Base-by-base conservation (phyloP, 2,113 vertebrate species). In the Alethe diademata region DNA sequence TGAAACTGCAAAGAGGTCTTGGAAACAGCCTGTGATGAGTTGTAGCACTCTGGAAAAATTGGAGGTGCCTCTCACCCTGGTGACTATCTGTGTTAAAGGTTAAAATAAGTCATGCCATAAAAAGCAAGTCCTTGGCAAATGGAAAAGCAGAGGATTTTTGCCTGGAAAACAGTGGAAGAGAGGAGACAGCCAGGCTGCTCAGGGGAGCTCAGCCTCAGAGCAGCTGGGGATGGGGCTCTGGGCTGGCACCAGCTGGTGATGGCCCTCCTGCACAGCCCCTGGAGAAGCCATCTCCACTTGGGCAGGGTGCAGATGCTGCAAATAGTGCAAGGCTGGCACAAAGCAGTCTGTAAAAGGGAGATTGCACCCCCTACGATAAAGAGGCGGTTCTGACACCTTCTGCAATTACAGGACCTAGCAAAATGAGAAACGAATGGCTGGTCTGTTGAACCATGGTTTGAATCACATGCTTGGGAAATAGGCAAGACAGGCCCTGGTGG, bases 301-400 rank as follows among this genome's bases (percentile, higher is more conserved):
- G 25, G 16, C 26, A 47, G 72, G 47, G 23, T 73, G 45, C 50
- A 57, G 12, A 6, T 36, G 40, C 75, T 73, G 12, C 23, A 47
- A 35, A 24, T 1, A 25, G 18, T 8, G 15, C 1, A 2, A 61
- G 33, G 14, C 0, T 56, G 40, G 36, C 65, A 62, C 8, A 79
- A 16, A 29, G 22, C 13, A 1, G 0, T 7, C 54, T 69, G n/a
- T 38, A 8, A 75, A 72, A 71, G 48, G 6, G 15, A 78, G 5
- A 11, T 22, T 38, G 54, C 11, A 3, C 5, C 47, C 26, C 25
- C 19, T 15, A 5, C 0, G 0, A 14, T 13, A 36, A 38, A 45
- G 15, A 69, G 53, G 4, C 5, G 42, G 6, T 40, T 87, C 20
- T 5, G 24, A 12, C 9, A 26, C 0, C 0, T 50, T n/a, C 64